These are phyloP conservation scores for Eilema griseolum DNA, from an alignment of 2,888 invertebrate species.

Conservation along the genomic window DNA sequence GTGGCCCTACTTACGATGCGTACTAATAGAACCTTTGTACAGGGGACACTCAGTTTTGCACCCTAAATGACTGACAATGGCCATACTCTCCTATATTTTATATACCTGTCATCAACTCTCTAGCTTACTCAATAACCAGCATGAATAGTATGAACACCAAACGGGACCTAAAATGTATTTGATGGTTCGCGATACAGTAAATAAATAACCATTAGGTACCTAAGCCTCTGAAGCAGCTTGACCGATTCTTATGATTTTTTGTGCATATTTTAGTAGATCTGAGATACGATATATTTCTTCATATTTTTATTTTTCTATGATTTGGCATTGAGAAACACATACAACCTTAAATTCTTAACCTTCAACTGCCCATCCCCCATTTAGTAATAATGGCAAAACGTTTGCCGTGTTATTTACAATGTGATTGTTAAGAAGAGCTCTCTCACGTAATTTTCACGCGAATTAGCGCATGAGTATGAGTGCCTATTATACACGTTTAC, in stretches of 20 bases:
- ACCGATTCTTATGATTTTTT: no score
- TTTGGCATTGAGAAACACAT: no score
- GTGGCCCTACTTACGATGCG: slow-evolving; percentile 6
- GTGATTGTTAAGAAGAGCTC: neutral
- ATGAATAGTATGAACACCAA: slow-evolving; percentile 4
- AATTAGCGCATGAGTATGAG: slow-evolving; percentile 16
- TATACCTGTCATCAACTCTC: neutral
- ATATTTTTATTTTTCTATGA: no score
- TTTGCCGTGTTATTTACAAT: neutral
- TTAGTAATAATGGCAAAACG: no score
- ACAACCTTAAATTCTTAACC: no score
- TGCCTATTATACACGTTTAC: slow-evolving; percentile 16
- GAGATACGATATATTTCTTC: no score
- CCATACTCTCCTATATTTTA: neutral
- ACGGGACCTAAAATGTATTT: neutral
- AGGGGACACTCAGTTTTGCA: slow-evolving; percentile 1
- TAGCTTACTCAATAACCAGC: neutral
- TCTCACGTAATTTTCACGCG: slow-evolving; percentile 28
- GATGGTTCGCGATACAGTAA: neutral
- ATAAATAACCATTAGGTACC: neutral
- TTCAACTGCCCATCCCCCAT: no score
- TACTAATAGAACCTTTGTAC: neutral
- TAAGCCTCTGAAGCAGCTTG: no score
- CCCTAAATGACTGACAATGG: slow-evolving; percentile 18
- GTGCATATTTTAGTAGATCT: no score